Evolutionary conservation across 2,113 vertebrate genomes (phyloP).

Genomic region (Eulacestoma nigropectus): DNA sequence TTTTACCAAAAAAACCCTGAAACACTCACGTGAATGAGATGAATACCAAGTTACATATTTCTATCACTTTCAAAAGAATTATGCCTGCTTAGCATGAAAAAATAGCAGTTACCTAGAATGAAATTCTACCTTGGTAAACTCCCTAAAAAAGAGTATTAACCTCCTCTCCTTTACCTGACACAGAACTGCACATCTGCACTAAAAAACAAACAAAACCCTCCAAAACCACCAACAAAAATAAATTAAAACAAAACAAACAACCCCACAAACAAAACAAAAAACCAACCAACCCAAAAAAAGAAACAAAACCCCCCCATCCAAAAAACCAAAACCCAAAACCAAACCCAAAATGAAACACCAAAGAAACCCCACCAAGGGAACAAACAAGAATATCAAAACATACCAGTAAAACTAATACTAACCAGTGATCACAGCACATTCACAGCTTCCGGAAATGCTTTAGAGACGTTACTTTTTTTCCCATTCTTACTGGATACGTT

Average conservation of each 20-base stretch:
- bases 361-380: not conserved
- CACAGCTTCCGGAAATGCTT: not conserved
- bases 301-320: no score
- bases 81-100: not conserved
- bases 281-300: no score
- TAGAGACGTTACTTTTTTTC: not conserved
- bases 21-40: not conserved
- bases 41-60: not conserved
- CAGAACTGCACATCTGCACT: not conserved
- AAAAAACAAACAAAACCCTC: not conserved
- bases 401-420: not conserved
- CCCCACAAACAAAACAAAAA: no score
- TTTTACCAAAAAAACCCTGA: not conserved
- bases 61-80: not conserved
- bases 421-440: not conserved
- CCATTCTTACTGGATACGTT: not conserved
- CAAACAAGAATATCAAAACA: not conserved
- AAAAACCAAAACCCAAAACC: not conserved
- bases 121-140: not conserved
- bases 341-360: not conserved
- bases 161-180: not conserved
- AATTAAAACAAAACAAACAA: not conserved
- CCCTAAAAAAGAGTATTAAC: not conserved
- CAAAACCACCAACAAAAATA: not conserved
- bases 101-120: not conserved